Conservation (phyloP, 2,797 vertebrate genomes). For the Sebastes steindachneri region DNA sequence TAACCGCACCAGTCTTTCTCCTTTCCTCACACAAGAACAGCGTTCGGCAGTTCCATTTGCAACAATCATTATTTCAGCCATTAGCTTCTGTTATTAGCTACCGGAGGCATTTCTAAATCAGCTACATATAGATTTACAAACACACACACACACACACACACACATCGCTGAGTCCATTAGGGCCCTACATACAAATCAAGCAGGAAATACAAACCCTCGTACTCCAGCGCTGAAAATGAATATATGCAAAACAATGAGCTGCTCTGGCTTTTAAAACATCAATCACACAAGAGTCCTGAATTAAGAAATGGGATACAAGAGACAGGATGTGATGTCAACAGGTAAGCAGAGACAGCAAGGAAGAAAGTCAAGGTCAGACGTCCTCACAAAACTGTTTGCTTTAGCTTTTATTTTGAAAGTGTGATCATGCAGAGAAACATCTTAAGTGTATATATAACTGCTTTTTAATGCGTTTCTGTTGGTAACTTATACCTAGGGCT, state of each 20-base stretch:
- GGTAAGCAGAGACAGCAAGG: conserved; percentile 40
- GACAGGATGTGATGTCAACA: conserved; percentile 46
- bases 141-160: conserved; percentile 40
- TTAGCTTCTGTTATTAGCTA: conserved; percentile 74
- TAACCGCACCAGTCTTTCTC: conserved; percentile 19
- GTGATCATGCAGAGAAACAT: not conserved
- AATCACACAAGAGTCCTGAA: conserved; percentile 48
- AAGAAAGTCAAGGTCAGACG: conserved; percentile 39
- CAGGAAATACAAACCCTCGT: conserved; percentile 72
- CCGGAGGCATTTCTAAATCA: conserved; percentile 74
- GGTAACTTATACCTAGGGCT: not conserved
- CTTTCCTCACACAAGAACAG: conserved; percentile 34
- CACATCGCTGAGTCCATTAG: conserved; percentile 64
- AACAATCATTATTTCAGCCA: conserved; percentile 76
- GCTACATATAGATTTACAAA: conserved; percentile 74
- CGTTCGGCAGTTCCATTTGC: conserved; percentile 68
- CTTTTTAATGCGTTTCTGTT: not conserved
- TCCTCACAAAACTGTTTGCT: not conserved
- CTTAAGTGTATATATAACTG: not conserved
- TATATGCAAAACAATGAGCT: conserved; percentile 77
- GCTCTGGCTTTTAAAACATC: conserved; percentile 76
- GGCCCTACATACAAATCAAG: conserved; percentile 53
- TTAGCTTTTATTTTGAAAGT: not conserved
- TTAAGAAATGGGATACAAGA: conserved; percentile 47
- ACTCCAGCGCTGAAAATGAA: conserved; percentile 73